Percentiles rank a stretch among this genome's conserved stretches.
Evolutionary conservation across 2,888 invertebrate genomes (phyloP).

Genomic region (Siphonodentalium dalli): DNA sequence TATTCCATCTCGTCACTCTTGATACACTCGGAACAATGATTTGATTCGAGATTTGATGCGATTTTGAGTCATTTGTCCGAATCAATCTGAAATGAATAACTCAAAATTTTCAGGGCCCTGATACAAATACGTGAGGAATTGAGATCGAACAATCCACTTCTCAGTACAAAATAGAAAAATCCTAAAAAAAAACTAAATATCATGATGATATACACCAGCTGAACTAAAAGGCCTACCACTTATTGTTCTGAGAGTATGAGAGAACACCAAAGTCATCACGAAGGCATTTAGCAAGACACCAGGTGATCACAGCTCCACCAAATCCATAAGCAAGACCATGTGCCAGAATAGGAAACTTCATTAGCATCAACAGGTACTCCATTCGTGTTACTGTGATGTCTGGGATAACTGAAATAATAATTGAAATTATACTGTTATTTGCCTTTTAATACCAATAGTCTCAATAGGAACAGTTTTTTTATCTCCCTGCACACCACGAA

Average conservation of each 20-base stretch:
- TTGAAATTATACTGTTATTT: not conserved
- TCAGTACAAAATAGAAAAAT: not conserved
- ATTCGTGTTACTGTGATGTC: conserved; percentile 30
- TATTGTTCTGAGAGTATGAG: conserved; percentile 18
- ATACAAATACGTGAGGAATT: no score
- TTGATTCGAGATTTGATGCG: no score
- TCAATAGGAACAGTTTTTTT: no score
- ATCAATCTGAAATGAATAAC: no score
- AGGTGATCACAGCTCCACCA: conserved; percentile 35
- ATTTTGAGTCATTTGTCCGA: no score
- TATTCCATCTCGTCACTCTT: no score
- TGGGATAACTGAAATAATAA: conserved; percentile 34
- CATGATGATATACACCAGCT: not conserved
- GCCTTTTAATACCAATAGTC: no score
- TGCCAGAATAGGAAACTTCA: conserved; percentile 27
- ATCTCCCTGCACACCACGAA: not conserved
- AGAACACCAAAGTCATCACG: conserved; percentile 35
- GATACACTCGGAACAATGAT: no score
- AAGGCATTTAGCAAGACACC: conserved; percentile 33
- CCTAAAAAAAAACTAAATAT: not conserved
- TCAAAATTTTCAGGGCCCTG: no score
- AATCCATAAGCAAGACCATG: conserved; percentile 28
- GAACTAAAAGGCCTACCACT: conserved; percentile 17
- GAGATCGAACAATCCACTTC: no score
- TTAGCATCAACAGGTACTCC: conserved; percentile 30